A percentile compares a stretch with the other conserved stretches of the same genome.
phyloP scores from a whole-genome alignment of 2,797 vertebrate species.

The Melopsittacus undulatus region DNA sequence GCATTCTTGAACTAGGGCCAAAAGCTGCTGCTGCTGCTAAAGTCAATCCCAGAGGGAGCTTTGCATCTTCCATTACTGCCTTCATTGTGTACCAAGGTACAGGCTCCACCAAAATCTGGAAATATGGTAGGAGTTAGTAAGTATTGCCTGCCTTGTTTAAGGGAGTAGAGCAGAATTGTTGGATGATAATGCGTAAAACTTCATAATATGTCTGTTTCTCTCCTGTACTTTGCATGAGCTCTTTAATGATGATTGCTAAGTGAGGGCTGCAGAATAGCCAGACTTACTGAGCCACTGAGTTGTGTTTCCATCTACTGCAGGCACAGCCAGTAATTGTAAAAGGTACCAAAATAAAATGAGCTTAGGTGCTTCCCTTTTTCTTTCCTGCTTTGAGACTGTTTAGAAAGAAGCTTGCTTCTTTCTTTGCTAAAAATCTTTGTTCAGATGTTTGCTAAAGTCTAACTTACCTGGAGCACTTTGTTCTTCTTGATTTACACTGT shows the following conservation, averaged over 20 bases:
- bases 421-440: not conserved
- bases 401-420: not conserved
- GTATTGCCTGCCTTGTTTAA: not conserved
- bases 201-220: not conserved
- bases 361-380: not conserved
- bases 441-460: not conserved
- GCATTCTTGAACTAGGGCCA: conserved; percentile 1
- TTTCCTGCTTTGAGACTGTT: not conserved
- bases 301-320: not conserved
- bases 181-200: not conserved
- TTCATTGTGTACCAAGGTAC: not conserved
- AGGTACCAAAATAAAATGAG: not conserved
- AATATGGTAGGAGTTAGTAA: not conserved
- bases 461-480: not conserved
- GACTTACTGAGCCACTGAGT: not conserved
- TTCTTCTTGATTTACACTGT: not conserved
- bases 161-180: not conserved
- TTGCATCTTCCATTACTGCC: not conserved
- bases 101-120: not conserved
- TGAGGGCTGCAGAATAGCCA: not conserved
- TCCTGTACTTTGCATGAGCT: not conserved
- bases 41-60: not conserved
- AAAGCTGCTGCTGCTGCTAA: conserved; percentile 8
- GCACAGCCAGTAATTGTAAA: not conserved
- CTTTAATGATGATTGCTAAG: not conserved